Evolutionary conservation across 2,888 invertebrate species (phyloP), one percentile per base, ranked within the genome.

Genomic region (Brachylomia viminalis): DNA sequence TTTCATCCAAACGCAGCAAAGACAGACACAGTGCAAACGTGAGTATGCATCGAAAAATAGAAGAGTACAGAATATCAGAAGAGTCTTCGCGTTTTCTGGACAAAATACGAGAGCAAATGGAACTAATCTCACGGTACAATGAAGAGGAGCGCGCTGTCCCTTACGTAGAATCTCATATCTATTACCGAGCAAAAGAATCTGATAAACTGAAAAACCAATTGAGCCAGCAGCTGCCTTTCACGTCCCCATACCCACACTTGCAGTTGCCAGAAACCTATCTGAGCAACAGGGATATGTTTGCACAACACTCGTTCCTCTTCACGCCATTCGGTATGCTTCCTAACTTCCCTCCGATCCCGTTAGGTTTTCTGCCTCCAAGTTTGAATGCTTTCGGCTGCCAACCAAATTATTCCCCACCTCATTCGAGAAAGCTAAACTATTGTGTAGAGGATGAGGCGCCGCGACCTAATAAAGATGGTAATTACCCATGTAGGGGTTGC

Each of bases 1-100:
- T 99, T 93, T 98, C 99, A 10, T 99, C 99, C 0, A 99, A 99
- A 92, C 97, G 99, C 76, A 98, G 98, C 90, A 97, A 99, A 88
- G 99, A 99, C 91, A 97, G 99, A 3, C 99, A 99, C 94, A 98
- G 98, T 91, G 98, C 99, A 30, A 99, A 99, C 92, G 97, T 98
- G 75, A 99, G 98, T 92, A 97, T 99, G 58, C 99, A 99, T 92
- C 97, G 99, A 86, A 99, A 99, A 93, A 96, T 99, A 74, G 97
- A 97, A 61, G 97, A 97, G 77, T 95, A 93, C 2, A 91, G 92
- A 88, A 91, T 93, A 84, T 90, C 92, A 47, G 94, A 95, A n/a
- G 95, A 95, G 52, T 92, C 94, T n/a, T 96, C 97, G 4, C 95
- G 96, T 54, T 90, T 96, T 15, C 88, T 97, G 47, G 97, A 97